A percentile compares a stretch with the other conserved stretches of the same genome.
phyloP scores from a whole-genome alignment of 1,140 invertebrate genomes.

The Drosophila murphyi region DNA sequence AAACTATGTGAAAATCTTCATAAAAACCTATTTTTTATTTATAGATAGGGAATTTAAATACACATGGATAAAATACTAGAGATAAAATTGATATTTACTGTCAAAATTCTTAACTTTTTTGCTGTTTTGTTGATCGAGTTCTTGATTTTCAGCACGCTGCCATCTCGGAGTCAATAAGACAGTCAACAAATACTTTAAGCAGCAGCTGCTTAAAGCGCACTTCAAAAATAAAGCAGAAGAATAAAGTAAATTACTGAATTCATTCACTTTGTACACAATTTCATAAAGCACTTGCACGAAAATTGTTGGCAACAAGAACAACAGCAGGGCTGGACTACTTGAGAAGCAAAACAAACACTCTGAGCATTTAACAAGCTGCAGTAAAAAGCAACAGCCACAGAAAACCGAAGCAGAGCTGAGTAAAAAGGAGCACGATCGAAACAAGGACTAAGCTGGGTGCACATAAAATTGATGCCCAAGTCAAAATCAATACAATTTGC shows the following conservation, averaged over 20 bases:
- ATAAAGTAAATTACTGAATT: conserved; percentile 3
- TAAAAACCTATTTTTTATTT: too few species aligned
- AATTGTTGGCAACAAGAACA: conserved; percentile 30
- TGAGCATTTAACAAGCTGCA: conserved; percentile 55
- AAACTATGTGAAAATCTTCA: too few species aligned
- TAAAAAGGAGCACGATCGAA: conserved; percentile 16
- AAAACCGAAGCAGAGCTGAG: not conserved
- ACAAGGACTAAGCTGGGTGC: conserved; percentile 25
- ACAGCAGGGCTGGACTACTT: not conserved
- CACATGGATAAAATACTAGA: too few species aligned
- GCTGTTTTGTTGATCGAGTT: too few species aligned
- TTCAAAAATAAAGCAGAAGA: not conserved
- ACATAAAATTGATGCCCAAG: conserved; percentile 41
- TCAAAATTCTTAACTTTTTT: not conserved
- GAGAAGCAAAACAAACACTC: conserved; percentile 13
- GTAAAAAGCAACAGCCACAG: conserved; percentile 33
- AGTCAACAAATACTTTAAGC: not conserved
- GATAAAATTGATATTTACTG: not conserved
- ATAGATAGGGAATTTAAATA: too few species aligned
- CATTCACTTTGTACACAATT: conserved; percentile 20
- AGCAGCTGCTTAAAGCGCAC: conserved; percentile 4
- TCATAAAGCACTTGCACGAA: conserved; percentile 56
- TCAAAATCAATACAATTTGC: conserved; percentile 65
- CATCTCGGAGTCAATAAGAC: not conserved
- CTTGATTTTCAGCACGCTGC: not conserved